A percentile compares a stretch with the other conserved stretches of the same genome.
These are phyloP conservation scores for Gallirallus australis DNA, from an alignment of 2,797 vertebrate genomes.

Conservation along the genomic window DNA sequence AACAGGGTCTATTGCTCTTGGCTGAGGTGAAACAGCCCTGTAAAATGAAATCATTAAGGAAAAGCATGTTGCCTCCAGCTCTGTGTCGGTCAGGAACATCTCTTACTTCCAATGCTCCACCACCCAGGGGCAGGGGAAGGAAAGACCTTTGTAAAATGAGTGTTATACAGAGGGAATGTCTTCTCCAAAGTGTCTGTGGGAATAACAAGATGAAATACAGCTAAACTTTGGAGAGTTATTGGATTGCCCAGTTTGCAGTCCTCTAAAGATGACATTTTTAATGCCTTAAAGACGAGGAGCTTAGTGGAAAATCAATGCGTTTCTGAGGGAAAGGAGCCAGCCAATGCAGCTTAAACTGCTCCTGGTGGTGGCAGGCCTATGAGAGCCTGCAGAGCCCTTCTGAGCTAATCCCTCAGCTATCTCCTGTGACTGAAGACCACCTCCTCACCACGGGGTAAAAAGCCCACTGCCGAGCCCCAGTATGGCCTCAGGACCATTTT, in stretches of 20 bases:
- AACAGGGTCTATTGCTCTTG: background rate
- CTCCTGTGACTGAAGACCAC: background rate
- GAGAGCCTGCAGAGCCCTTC: background rate
- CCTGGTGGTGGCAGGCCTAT: background rate
- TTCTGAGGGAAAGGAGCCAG: constrained; percentile 33
- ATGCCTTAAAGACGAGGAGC: background rate
- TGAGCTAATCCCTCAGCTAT: background rate
- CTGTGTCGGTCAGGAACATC: background rate
- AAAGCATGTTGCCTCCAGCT: background rate
- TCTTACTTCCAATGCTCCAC: background rate
- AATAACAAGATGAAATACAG: background rate
- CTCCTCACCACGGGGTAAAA: background rate
- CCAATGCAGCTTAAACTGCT: constrained; percentile 22
- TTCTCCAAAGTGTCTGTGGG: background rate
- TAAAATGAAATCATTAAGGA: background rate
- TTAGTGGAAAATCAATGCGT: constrained; percentile 39
- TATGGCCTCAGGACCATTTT: fast-evolving
- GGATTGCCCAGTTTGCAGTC: background rate
- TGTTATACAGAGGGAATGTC: background rate
- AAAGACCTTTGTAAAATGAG: background rate
- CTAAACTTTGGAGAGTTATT: background rate
- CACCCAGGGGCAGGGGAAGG: fast-evolving
- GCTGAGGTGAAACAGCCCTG: background rate
- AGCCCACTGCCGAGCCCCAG: background rate
- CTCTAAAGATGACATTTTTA: constrained; percentile 5